Conservation (phyloP, 1,140 invertebrate species). For the Physella acuta region DNA sequence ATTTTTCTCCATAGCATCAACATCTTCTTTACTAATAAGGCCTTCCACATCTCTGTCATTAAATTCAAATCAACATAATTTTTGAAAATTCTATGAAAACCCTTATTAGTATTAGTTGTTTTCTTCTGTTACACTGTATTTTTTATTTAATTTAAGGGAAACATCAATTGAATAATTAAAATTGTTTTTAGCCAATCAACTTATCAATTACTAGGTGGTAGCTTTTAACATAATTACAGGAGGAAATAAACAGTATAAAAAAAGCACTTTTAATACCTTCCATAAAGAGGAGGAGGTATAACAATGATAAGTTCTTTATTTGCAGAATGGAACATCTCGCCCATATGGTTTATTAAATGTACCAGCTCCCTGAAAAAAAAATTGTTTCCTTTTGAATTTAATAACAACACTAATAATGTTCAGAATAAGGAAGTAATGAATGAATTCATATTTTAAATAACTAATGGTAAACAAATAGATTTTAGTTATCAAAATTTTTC, state of each 20-base stretch:
- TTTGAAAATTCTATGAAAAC: too few species aligned
- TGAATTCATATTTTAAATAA: too few species aligned
- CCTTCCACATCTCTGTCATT: constrained; percentile 63
- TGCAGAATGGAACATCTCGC: constrained; percentile 61
- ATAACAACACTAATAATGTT: background rate
- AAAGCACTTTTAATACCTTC: too few species aligned
- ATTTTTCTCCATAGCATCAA: constrained; percentile 74
- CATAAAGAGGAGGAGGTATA: constrained; percentile 73
- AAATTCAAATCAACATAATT: too few species aligned
- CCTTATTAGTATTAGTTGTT: too few species aligned
- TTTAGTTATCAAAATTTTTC: too few species aligned
- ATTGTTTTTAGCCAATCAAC: background rate
- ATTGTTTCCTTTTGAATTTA: background rate
- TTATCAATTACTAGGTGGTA: background rate
- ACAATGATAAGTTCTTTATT: constrained; percentile 76
- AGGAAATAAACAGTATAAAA: background rate
- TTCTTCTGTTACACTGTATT: too few species aligned
- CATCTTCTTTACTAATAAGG: constrained; percentile 76
- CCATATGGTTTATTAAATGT: constrained; percentile 61
- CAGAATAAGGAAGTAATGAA: background rate
- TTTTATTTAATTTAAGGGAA: too few species aligned
- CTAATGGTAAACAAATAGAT: too few species aligned
- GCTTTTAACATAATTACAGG: background rate
- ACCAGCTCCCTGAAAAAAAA: constrained; percentile 55
- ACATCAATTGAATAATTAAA: too few species aligned